Evolutionary conservation across 2,888 invertebrate genomes (phyloP), one percentile per base, ranked within the genome.

Genomic region (Stegophylla sp.): DNA sequence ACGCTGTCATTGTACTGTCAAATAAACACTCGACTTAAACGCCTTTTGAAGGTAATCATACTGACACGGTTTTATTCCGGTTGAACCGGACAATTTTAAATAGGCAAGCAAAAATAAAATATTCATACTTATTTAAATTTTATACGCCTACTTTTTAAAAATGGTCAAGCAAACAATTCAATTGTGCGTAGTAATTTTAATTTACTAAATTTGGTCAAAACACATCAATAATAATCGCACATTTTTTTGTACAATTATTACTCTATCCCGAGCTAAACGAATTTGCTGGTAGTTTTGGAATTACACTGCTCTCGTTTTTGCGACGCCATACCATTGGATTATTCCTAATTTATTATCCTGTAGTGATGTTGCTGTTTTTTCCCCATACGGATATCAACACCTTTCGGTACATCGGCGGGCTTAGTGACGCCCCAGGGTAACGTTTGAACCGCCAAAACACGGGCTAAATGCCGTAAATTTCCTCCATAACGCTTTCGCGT

Each of bases 401-500:
- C 79, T 79, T 71, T 63, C 59, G 71, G 69, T 51, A 48, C 67
- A 17, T 28, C 56, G 56, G 76, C 56, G 56, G 76, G 76, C 56
- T 67, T 69, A 69, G 79, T n/a, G 69, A 79, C 71, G 79, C 79
- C 69, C 79, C 56, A 23, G 79, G 79, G 79, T 69, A 79, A 79
- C 79, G 79, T 79, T 71, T n/a, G 69, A 79, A 71, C 69, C 48
- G 79, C 71, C 79, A 79, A 79, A 79, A 79, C 69, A 71, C 51
- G 59, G 51, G n/a, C 71, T 69, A 71, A 79, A 79, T 51, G 79
- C 71, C 79, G 79, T 79, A 79, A 79, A 79, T 79, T 71, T 79
- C 45, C 56, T n/a, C 67, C 23, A 48, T 59, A 67, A 77, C 67
- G 56, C 77, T 59, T 15, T 15, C 48, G 41, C 79, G 71, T 71